Evolutionary conservation across 2,797 vertebrate genomes (phyloP).

Genomic region (Oreortyx pictus): DNA sequence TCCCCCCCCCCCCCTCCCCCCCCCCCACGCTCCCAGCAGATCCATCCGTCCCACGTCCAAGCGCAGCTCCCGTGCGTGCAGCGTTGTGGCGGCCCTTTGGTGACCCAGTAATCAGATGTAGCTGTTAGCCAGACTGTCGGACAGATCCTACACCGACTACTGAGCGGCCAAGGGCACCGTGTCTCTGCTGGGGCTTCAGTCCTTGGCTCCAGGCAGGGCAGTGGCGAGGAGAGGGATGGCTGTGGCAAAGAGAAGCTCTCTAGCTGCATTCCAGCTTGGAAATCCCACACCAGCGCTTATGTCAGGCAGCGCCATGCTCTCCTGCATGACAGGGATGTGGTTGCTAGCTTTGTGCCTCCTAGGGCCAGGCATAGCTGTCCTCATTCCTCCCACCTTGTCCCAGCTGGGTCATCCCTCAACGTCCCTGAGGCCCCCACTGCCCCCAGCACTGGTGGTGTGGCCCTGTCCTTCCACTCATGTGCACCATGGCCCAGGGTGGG

Average conservation of each 20-base stretch:
- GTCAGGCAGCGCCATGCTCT: background rate
- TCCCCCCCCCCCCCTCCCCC: background rate
- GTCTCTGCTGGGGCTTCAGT: background rate
- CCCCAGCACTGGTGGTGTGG: background rate
- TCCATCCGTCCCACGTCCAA: rapidly evolving
- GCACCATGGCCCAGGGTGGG: rapidly evolving
- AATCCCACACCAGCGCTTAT: background rate
- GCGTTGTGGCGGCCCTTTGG: conserved; percentile 50
- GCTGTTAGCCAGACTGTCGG: conserved; percentile 67
- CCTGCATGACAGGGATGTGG: rapidly evolving
- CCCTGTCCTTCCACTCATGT: rapidly evolving
- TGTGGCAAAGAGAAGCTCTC: background rate
- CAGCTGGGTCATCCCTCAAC: background rate
- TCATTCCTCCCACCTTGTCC: background rate
- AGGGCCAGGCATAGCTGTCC: background rate
- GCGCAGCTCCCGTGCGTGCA: background rate
- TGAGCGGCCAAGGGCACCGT: conserved; percentile 72
- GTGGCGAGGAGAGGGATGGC: background rate
- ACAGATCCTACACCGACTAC: conserved; percentile 83
- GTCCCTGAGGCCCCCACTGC: rapidly evolving
- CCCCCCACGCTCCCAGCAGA: background rate
- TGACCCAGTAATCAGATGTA: conserved; percentile 85
- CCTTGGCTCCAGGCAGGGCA: background rate
- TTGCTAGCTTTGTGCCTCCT: background rate
- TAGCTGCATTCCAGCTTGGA: background rate